Conservation (phyloP, 2,113 vertebrate genomes). For the Apteryx owenii region DNA sequence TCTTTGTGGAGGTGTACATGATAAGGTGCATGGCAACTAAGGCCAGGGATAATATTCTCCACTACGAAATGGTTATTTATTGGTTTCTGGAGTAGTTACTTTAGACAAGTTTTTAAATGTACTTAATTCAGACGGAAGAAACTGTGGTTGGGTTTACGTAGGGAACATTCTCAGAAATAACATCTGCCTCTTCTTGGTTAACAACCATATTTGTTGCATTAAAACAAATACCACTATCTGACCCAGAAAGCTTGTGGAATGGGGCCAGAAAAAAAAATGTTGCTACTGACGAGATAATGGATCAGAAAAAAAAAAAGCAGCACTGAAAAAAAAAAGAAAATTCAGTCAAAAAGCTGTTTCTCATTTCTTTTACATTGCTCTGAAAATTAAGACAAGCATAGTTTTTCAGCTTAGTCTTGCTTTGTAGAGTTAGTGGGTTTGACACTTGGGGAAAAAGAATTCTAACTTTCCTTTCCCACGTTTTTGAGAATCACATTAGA, state of each 20-base stretch:
- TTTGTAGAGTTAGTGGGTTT: constrained; percentile 1
- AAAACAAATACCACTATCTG: constrained; percentile 52
- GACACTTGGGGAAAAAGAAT: not conserved
- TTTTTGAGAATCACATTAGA: not conserved
- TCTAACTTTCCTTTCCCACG: not conserved
- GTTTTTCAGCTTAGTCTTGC: not conserved
- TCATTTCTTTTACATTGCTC: not conserved
- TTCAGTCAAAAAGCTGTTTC: constrained; percentile 12
- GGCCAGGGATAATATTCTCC: not conserved
- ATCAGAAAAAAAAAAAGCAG: not conserved
- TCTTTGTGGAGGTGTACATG: not conserved
- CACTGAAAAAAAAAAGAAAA: not conserved
- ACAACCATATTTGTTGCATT: constrained; percentile 39
- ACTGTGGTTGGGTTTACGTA: accelerated
- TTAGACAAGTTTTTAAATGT: constrained; percentile 7
- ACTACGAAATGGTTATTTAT: not conserved
- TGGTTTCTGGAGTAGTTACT: not conserved
- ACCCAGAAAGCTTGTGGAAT: constrained; percentile 35
- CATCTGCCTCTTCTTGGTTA: constrained; percentile 25
- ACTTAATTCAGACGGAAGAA: constrained; percentile 24
- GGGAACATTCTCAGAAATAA: constrained; percentile 23
- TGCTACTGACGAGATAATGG: constrained; percentile 45
- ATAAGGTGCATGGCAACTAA: not conserved
- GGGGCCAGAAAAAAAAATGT: constrained; percentile 32
- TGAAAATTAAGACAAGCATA: constrained; percentile 27